Evolutionary conservation across 2,113 vertebrate species (phyloP), one percentile per base, ranked within the genome.

Genomic region (Tiliqua scincoides): DNA sequence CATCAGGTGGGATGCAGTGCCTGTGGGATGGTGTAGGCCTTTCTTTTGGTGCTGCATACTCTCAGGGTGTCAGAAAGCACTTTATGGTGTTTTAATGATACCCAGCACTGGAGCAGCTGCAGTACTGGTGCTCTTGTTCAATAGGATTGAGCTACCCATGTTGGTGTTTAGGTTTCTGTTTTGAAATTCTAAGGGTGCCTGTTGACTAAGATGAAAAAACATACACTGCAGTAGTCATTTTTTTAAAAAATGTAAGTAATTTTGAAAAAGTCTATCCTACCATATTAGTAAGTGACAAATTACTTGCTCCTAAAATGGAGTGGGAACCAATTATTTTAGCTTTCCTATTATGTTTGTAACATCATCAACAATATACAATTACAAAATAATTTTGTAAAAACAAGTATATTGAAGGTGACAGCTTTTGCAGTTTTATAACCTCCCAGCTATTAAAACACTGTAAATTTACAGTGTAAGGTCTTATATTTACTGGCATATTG

Each of bases 321-420:
- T 71, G 23, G 78, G 43, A 86, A 76, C 27, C 73, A 23, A 74
- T 59, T 79, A 35, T 12, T 15, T 27, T 61, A 52, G 15, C 70
- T 62, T 0, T 52, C 40, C 15, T 25, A 40, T 3, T 65, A 27
- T 82, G 79, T 68, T 75, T 86, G 27, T 72, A 86, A 85, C 11
- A 4, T 48, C 70, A 87, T 37, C 61, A 61, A 85, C 80, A 88
- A 62, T 21, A 78, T 35, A 75, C 54, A 81, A 62, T 20, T 32
- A 72, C 87, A 0, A 48, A 88, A 89, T 89, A 89, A 79, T 75
- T 93, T 87, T 91, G n/a, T 76, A 83, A 90, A 85, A 8, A 12
- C 78, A 1, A 11, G 12, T 73, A 52, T 48, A 88, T 32, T 80
- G 78, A 79, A 84, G 25, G 23, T 79, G 27, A 48, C 1, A 86